Conservation (phyloP, 2,797 vertebrate species). For the Clarias laeviceps region DNA sequence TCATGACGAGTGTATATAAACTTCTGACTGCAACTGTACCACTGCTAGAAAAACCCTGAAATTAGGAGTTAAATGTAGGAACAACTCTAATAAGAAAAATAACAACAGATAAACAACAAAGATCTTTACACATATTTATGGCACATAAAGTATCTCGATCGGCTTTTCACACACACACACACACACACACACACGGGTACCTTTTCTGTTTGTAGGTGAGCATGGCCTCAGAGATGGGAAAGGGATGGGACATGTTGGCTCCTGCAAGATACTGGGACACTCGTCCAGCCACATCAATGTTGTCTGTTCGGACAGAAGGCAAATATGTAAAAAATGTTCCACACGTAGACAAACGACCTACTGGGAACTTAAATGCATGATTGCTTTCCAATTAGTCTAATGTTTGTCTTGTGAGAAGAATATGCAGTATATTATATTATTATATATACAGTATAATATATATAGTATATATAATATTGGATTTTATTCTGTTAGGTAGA, state of each 20-base stretch:
- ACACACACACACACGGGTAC: slow-evolving; percentile 61
- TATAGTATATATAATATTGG: too few relatives aligned
- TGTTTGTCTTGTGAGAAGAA: not conserved
- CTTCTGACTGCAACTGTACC: too few relatives aligned
- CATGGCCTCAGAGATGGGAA: slow-evolving; percentile 84
- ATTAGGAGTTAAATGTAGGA: not conserved
- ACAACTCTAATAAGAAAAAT: not conserved
- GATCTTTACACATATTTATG: slow-evolving; percentile 7
- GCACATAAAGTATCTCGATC: not conserved
- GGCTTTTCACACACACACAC: not conserved
- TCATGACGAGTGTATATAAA: too few relatives aligned
- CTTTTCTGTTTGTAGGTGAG: slow-evolving; percentile 87
- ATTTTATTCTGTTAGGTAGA: not conserved
- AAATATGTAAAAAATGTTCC: not conserved
- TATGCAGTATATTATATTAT: too few relatives aligned
- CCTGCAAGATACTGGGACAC: slow-evolving; percentile 79
- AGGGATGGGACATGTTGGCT: slow-evolving; percentile 80
- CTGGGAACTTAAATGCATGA: not conserved
- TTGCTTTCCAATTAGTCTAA: not conserved
- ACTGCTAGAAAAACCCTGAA: not conserved
- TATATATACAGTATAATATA: too few relatives aligned
- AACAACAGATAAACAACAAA: slow-evolving; percentile 15
- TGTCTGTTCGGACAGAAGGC: slow-evolving; percentile 65
- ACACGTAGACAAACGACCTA: not conserved
- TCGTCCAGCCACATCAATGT: slow-evolving; percentile 78